These are phyloP conservation scores for Mesoclemmys tuberculata DNA, from an alignment of 2,113 vertebrate species.

Conservation along the genomic window DNA sequence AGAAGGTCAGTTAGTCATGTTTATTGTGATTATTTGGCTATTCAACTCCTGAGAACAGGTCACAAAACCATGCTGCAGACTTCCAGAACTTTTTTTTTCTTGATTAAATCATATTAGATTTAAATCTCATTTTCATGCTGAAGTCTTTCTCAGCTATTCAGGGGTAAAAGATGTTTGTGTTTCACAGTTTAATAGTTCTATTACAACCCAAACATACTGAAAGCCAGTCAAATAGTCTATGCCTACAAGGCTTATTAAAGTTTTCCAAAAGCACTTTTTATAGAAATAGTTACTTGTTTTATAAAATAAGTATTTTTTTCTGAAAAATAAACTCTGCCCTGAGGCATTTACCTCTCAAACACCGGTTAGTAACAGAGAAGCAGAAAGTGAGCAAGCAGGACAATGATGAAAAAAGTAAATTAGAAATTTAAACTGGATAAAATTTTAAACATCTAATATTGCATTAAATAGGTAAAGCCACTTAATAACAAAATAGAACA, in stretches of 20 bases:
- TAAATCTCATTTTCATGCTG: neutral
- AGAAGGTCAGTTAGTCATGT: neutral
- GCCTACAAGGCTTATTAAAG: neutral
- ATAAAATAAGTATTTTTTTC: neutral
- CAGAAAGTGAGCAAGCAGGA: neutral
- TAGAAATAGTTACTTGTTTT: neutral
- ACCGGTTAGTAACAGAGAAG: neutral
- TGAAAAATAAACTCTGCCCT: neutral
- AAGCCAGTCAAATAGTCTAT: neutral
- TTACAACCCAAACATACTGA: neutral
- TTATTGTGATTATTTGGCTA: neutral
- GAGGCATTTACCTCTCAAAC: rapidly evolving
- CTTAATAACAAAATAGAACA: neutral
- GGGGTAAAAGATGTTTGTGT: neutral
- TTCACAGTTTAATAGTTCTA: neutral
- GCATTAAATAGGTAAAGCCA: neutral
- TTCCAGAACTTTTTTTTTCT: neutral
- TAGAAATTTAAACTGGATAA: neutral
- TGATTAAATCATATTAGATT: neutral
- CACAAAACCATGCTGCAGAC: neutral
- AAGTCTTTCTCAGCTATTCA: neutral
- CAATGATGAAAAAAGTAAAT: neutral
- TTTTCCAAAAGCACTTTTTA: neutral
- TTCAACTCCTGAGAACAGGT: neutral
- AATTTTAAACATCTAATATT: neutral